Evolutionary conservation across 2,113 vertebrate species (phyloP).

Genomic region (Capra hircus): DNA sequence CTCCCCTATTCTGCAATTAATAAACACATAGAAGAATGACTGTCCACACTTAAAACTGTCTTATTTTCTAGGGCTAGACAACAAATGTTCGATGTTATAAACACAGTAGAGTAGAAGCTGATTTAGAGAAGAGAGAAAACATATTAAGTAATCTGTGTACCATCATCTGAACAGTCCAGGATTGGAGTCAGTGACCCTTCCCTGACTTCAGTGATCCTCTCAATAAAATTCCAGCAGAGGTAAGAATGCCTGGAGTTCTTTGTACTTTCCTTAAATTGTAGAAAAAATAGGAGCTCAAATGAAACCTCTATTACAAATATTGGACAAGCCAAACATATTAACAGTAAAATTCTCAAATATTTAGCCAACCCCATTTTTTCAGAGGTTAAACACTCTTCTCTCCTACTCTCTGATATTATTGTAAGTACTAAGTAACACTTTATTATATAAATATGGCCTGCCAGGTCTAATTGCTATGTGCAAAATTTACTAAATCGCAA

Average conservation of each 20-base stretch:
- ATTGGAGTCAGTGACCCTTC: not conserved
- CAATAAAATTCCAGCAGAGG: slow-evolving; percentile 37
- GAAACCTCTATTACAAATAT: slow-evolving; percentile 63
- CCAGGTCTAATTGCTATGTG: slow-evolving; percentile 56
- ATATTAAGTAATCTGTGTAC: not conserved
- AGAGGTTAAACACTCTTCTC: slow-evolving; percentile 64
- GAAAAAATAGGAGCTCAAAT: slow-evolving; percentile 54
- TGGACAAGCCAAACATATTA: slow-evolving; percentile 70
- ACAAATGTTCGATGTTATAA: not conserved
- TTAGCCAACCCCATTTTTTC: slow-evolving; percentile 58
- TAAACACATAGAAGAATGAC: not conserved
- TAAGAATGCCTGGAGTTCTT: slow-evolving; percentile 41
- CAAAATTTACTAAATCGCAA: slow-evolving; percentile 63
- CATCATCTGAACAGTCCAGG: not conserved
- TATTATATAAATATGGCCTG: slow-evolving; percentile 60
- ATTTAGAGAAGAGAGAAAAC: not conserved
- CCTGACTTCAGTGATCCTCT: not conserved
- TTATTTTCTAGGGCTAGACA: not conserved
- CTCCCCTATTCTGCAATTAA: not conserved
- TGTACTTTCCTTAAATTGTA: slow-evolving; percentile 55
- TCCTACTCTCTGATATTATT: slow-evolving; percentile 58
- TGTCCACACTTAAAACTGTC: not conserved
- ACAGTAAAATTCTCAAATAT: slow-evolving; percentile 74
- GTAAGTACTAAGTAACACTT: slow-evolving; percentile 61
- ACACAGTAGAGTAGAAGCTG: not conserved